Conservation (phyloP, 2,888 invertebrate genomes). For the Siphlonurus alternatus region DNA sequence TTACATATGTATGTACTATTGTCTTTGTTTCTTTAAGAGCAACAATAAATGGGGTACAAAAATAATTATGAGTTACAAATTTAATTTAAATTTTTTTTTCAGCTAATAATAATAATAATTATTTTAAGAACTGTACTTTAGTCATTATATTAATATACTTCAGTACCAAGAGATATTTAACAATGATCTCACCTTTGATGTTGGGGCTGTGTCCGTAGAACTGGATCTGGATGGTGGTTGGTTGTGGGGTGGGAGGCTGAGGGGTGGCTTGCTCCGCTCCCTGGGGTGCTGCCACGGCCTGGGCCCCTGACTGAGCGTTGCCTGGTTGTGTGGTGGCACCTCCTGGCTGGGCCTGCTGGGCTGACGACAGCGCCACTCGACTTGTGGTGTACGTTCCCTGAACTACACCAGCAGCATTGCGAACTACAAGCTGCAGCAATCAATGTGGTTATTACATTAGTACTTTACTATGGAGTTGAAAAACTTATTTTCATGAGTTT, state of each 20-base stretch:
- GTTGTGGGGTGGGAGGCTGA: constrained; percentile 16
- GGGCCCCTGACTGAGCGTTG: constrained; percentile 25
- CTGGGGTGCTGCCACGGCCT: constrained; percentile 7
- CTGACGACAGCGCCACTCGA: neutral
- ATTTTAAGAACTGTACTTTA: too few species aligned
- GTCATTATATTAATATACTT: neutral
- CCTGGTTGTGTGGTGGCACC: constrained; percentile 20
- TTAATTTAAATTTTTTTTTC: too few species aligned
- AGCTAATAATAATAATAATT: too few species aligned
- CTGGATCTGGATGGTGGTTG: constrained; percentile 37
- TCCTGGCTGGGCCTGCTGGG: constrained; percentile 7
- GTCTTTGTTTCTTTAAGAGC: too few species aligned
- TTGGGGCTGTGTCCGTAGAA: constrained; percentile 87
- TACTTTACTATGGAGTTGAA: too few species aligned
- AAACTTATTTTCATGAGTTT: too few species aligned
- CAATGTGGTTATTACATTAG: too few species aligned
- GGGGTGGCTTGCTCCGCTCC: constrained; percentile 12
- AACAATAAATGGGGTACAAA: too few species aligned
- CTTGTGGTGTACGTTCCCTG: neutral
- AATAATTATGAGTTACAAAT: too few species aligned
- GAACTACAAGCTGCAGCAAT: neutral
- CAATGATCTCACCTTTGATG: constrained; percentile 4
- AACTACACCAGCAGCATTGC: neutral
- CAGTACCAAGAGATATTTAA: neutral
- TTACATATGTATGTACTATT: too few species aligned